These are phyloP conservation scores for Xylocampa areola DNA, from an alignment of 2,888 invertebrate species.

Conservation along the genomic window DNA sequence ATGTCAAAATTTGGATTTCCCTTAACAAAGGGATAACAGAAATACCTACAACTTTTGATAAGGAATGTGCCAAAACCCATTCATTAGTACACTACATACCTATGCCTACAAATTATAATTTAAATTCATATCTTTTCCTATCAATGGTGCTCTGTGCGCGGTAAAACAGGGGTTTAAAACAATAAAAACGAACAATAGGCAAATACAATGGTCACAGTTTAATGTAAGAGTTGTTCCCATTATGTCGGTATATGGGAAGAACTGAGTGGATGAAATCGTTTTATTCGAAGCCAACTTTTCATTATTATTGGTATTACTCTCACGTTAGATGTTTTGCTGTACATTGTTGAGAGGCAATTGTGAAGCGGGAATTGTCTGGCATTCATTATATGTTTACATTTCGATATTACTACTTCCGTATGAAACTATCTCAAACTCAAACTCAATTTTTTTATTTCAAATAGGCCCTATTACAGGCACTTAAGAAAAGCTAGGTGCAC, in stretches of 20 bases:
- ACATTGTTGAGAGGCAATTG: too few species aligned
- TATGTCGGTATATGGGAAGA: constrained; percentile 80
- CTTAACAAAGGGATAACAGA: not conserved
- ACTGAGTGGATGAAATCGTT: constrained; percentile 70
- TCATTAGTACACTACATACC: constrained; percentile 1
- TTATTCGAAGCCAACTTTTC: constrained; percentile 60
- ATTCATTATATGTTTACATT: too few species aligned
- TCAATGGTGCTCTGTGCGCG: constrained; percentile 65
- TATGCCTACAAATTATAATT: constrained; percentile 27
- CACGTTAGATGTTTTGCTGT: not conserved
- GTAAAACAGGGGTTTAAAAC: constrained; percentile 81
- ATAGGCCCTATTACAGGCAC: too few species aligned
- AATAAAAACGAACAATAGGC: constrained; percentile 79
- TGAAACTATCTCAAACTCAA: too few species aligned
- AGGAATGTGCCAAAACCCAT: not conserved
- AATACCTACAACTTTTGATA: not conserved
- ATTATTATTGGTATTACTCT: constrained; percentile 26
- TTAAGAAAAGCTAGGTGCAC: too few species aligned
- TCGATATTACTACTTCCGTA: too few species aligned
- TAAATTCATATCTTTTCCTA: constrained; percentile 71
- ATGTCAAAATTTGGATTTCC: not conserved
- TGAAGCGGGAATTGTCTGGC: too few species aligned
- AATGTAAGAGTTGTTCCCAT: constrained; percentile 80
- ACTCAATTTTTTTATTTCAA: too few species aligned
- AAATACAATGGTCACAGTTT: constrained; percentile 84